A percentile compares a stretch with the other conserved stretches of the same genome.
Conservation (phyloP, 2,888 invertebrate species). For the Strigamia transsilvanica region DNA sequence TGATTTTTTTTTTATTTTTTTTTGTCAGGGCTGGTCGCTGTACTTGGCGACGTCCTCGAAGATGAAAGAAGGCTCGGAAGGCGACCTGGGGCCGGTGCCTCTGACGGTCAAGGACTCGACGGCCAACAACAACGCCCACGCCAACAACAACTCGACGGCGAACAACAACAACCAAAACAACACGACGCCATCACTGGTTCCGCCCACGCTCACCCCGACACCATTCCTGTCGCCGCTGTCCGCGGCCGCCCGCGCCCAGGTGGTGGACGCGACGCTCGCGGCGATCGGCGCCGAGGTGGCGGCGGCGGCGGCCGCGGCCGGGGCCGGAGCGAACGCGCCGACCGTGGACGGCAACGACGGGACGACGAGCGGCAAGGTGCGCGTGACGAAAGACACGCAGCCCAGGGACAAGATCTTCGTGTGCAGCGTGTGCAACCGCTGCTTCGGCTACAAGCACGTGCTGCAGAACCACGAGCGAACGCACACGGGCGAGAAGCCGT, state of each 20-base stretch:
- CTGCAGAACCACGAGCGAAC: conserved; percentile 93
- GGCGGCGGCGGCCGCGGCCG: conserved; percentile 51
- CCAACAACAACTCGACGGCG: conserved; percentile 1
- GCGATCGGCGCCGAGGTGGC: conserved; percentile 54
- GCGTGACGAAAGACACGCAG: conserved; percentile 39
- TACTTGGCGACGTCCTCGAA: conserved; percentile 48
- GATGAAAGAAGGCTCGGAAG: conserved; percentile 57
- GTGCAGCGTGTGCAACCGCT: conserved; percentile 85
- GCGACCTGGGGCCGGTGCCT: conserved; percentile 54
- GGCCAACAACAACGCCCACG: conserved; percentile 51
- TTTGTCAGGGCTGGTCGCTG: conserved; percentile 53
- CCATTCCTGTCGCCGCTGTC: conserved; percentile 53
- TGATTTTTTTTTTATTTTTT: neutral
- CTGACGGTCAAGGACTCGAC: conserved; percentile 52
- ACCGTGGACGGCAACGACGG: conserved; percentile 51
- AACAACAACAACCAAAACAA: conserved; percentile 2
- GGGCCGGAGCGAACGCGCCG: conserved; percentile 51
- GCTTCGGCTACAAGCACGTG: conserved; percentile 93
- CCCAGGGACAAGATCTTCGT: conserved; percentile 81
- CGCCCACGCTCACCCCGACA: conserved; percentile 53
- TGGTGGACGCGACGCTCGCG: conserved; percentile 52
- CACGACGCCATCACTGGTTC: conserved; percentile 51
- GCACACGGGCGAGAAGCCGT: conserved; percentile 93
- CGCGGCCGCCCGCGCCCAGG: conserved; percentile 50
- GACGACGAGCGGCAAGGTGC: conserved; percentile 48